Percentiles rank a stretch among this genome's conserved stretches.
Evolutionary conservation across 2,113 vertebrate species (phyloP).

Genomic region (Psophia crepitans): DNA sequence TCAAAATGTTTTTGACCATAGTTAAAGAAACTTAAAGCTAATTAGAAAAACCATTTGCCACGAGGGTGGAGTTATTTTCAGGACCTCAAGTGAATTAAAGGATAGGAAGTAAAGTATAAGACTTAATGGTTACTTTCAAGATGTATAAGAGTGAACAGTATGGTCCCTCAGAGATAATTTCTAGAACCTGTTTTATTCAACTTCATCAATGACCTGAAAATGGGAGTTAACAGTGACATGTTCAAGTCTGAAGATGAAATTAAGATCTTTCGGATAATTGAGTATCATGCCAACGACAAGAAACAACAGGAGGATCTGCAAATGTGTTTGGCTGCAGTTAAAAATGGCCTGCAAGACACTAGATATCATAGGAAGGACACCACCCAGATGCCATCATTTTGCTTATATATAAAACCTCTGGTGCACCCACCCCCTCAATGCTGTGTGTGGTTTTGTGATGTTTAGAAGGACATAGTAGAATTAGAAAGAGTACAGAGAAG

Average conservation of each 20-base stretch:
- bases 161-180: neutral
- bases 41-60: neutral
- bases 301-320: neutral
- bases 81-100: neutral
- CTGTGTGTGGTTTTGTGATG: neutral
- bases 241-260: neutral
- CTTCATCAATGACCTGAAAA: neutral
- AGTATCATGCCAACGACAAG: neutral
- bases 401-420: neutral
- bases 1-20: neutral
- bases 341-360: neutral
- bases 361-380: neutral
- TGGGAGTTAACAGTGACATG: neutral
- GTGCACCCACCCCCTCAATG: neutral
- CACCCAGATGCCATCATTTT: neutral
- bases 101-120: neutral
- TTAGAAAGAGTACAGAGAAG: neutral
- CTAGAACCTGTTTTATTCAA: neutral
- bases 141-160: neutral
- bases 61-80: neutral
- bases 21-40: neutral
- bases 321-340: neutral
- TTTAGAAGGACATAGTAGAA: neutral
- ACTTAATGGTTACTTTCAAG: neutral
- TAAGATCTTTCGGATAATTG: neutral